Percentiles rank a stretch among this genome's conserved stretches.
Evolutionary conservation across 1,140 invertebrate species (phyloP).

Genomic region (Bombus soroeensis): DNA sequence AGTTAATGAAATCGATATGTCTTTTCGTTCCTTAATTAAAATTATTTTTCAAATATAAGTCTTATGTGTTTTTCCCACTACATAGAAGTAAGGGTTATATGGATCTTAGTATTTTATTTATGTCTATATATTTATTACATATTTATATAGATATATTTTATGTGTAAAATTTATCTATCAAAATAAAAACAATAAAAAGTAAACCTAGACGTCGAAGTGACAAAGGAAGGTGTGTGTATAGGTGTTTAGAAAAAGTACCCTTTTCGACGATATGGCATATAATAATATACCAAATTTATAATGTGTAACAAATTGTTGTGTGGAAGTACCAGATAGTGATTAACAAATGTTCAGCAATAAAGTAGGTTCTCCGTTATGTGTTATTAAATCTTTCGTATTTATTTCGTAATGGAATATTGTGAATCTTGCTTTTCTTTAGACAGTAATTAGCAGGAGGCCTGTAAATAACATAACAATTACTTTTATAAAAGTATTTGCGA

Average conservation of each 20-base stretch:
- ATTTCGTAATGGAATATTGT: constrained; percentile 42
- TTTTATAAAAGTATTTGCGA: constrained; percentile 66
- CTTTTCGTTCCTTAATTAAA: constrained; percentile 4
- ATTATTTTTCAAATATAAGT: neutral
- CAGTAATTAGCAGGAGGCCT: constrained; percentile 53
- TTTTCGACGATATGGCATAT: constrained; percentile 62
- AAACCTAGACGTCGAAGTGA: constrained; percentile 67
- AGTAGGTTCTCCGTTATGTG: constrained; percentile 43
- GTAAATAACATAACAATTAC: constrained; percentile 57
- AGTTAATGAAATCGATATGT: neutral
- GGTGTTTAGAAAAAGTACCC: constrained; percentile 49
- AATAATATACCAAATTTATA: constrained; percentile 65
- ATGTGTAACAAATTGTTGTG: constrained; percentile 56
- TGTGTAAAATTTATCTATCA: constrained; percentile 79
- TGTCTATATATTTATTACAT: constrained; percentile 80
- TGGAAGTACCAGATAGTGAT: constrained; percentile 62
- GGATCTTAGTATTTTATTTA: constrained; percentile 78
- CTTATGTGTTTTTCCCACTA: neutral
- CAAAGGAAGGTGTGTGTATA: constrained; percentile 58
- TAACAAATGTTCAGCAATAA: constrained; percentile 60
- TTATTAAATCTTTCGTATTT: constrained; percentile 63
- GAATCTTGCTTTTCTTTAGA: constrained; percentile 47
- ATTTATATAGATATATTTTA: constrained; percentile 79
- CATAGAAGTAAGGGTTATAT: constrained; percentile 56
- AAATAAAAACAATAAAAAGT: constrained; percentile 76